Conservation (phyloP, 2,797 vertebrate genomes). For the Paguma larvata region DNA sequence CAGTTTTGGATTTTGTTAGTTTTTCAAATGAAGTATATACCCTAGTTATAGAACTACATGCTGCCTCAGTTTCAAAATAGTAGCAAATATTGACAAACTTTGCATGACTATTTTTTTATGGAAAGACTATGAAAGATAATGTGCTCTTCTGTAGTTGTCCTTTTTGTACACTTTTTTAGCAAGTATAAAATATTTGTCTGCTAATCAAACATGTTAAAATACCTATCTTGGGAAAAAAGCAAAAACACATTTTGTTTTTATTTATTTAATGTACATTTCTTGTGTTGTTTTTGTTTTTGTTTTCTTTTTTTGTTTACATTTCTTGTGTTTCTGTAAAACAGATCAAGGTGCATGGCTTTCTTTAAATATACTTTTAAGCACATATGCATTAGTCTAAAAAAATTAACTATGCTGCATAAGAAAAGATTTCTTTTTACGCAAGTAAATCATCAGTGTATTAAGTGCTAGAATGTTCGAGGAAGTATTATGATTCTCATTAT, state of each 20-base stretch:
- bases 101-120: not conserved
- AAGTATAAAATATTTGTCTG: not conserved
- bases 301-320: constrained; percentile 26
- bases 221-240: not conserved
- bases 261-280: constrained; percentile 14
- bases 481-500: not conserved
- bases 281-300: not conserved
- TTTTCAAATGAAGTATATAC: constrained; percentile 35
- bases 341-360: constrained; percentile 11
- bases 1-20: not conserved
- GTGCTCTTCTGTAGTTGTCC: not conserved
- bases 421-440: not conserved
- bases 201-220: constrained; percentile 22
- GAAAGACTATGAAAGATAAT: not conserved
- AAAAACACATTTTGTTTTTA: not conserved
- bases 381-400: not conserved
- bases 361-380: constrained; percentile 37
- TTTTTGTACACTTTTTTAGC: not conserved
- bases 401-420: not conserved
- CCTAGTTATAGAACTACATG: not conserved
- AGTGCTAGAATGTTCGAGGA: not conserved
- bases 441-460: not conserved
- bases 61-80: constrained; percentile 20
- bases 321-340: constrained; percentile 25
- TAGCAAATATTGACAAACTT: not conserved